Base-by-base conservation (phyloP, 2,888 invertebrate genomes). In the Sericinus montela region DNA sequence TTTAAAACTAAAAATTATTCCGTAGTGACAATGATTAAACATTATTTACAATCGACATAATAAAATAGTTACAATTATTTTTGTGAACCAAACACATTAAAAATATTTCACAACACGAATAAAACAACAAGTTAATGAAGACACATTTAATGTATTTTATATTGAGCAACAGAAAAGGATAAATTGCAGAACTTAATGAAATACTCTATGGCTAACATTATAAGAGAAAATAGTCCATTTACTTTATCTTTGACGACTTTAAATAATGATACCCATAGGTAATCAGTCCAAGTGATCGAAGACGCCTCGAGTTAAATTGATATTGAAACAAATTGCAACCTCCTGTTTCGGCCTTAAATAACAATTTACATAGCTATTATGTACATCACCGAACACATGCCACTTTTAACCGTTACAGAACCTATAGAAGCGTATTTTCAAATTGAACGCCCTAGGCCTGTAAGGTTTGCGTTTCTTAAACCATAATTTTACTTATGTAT, bases 281-380 rank as follows among this genome's bases (percentile, higher is more conserved):
- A 49, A 49, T 49, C 49, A 49, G 44, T 49, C 44, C 44, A 29
- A 49, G 39, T 49, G 49, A 49, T 49, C 44, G 49, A 49, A 29
- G 35, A 49, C 16, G 44, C 29, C 34, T 49, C 49, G 28, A 45
- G 16, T 41, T 9, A 41, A 41, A 45, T 40, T 50, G 49, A 45
- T 50, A 50, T 23, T 9, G 40, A 45, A 28, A 50, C 45, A 50
- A 50, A 50, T 45, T 45, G 25, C 50, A 40, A 41, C 43, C 44
- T 37, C 30, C 37, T 34, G 35, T 5, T 51, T 57, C 60, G 45
- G 57, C 62, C 61, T 67, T 67, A 69, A 72, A 55, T 49, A 64
- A 56, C 67, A 69, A 72, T 73, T 72, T 68, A 65, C 56, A 65
- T 64, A 60, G 58, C 54, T 53, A 69, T 73, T 69, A 72, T 61